Percentiles rank a stretch among this genome's conserved stretches.
Conservation (phyloP, 2,797 vertebrate genomes). For the Melanotaenia parkinsoni region DNA sequence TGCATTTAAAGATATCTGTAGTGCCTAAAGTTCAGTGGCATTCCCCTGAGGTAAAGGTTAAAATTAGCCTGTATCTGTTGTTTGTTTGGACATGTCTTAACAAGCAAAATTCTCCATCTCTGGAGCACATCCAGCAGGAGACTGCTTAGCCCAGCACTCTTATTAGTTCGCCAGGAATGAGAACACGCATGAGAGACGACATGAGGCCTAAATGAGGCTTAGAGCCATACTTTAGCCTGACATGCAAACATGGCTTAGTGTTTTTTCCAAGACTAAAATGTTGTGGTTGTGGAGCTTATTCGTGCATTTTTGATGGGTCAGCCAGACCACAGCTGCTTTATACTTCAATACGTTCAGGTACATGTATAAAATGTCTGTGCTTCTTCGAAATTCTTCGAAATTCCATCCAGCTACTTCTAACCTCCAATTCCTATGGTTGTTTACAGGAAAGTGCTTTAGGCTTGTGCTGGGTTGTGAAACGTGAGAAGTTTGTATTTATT, state of each 20-base stretch:
- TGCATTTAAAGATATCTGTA: conserved; percentile 25
- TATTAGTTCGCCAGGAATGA: conserved; percentile 6
- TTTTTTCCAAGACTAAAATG: conserved; percentile 11
- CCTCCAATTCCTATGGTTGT: conserved; percentile 43
- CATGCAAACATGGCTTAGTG: conserved; percentile 21
- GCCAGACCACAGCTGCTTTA: conserved; percentile 22
- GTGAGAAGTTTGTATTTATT: neutral
- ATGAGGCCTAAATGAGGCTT: conserved; percentile 36
- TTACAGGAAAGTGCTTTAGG: conserved; percentile 37
- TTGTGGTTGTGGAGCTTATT: conserved; percentile 8
- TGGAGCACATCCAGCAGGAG: conserved; percentile 44
- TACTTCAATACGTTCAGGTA: conserved; percentile 12
- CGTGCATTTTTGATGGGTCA: conserved; percentile 25
- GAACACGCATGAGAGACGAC: conserved; percentile 18
- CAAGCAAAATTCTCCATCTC: conserved; percentile 65
- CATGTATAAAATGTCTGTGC: conserved; percentile 26
- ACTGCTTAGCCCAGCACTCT: conserved; percentile 50
- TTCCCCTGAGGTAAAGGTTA: conserved; percentile 37
- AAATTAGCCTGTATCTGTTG: conserved; percentile 48
- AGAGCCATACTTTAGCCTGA: conserved; percentile 4
- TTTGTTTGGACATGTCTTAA: conserved; percentile 59
- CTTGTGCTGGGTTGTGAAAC: neutral
- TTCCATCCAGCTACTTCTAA: conserved; percentile 15
- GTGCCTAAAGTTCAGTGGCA: conserved; percentile 10
- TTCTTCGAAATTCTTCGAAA: conserved; percentile 35